A percentile compares a stretch with the other conserved stretches of the same genome.
phyloP scores from a whole-genome alignment of 2,888 invertebrate species.

The Mythimna vitellina region DNA sequence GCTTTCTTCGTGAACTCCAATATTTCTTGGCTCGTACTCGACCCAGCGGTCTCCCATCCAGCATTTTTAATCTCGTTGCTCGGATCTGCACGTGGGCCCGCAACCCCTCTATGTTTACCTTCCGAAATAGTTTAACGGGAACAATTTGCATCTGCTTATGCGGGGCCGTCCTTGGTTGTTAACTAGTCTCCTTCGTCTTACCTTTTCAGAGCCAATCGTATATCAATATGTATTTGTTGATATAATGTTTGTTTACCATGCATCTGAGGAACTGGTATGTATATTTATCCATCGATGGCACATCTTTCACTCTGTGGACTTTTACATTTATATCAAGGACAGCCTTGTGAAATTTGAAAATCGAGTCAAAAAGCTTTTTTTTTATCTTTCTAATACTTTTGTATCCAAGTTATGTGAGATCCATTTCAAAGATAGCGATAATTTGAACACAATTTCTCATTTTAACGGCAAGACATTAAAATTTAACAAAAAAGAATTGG shows the following conservation, averaged over 20 bases:
- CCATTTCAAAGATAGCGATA: neutral
- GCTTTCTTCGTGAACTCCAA: constrained; percentile 88
- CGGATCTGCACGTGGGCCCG: constrained; percentile 87
- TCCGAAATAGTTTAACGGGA: constrained; percentile 90
- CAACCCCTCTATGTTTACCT: constrained; percentile 88
- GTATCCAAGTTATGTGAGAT: neutral
- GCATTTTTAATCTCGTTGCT: constrained; percentile 90
- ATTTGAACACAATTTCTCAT: neutral
- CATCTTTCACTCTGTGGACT: constrained; percentile 1
- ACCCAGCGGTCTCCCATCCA: constrained; percentile 86
- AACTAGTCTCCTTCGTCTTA: constrained; percentile 82
- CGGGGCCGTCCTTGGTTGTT: constrained; percentile 88
- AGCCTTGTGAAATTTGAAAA: constrained; percentile 16
- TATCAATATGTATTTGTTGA: constrained; percentile 56
- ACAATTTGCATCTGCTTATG: constrained; percentile 90
- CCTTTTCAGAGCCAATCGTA: constrained; percentile 66
- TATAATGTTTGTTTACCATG: constrained; percentile 54
- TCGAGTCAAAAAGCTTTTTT: constrained; percentile 1
- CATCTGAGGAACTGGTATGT: constrained; percentile 13
- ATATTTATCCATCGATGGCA: constrained; percentile 14
- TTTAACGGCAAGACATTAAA: constrained; percentile 30
- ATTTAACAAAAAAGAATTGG: constrained; percentile 52
- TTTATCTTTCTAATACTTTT: constrained; percentile 5
- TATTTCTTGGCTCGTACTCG: constrained; percentile 86
- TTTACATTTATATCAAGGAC: constrained; percentile 8